Conservation (phyloP, 1,140 invertebrate species). For the Eumaeus atala region DNA sequence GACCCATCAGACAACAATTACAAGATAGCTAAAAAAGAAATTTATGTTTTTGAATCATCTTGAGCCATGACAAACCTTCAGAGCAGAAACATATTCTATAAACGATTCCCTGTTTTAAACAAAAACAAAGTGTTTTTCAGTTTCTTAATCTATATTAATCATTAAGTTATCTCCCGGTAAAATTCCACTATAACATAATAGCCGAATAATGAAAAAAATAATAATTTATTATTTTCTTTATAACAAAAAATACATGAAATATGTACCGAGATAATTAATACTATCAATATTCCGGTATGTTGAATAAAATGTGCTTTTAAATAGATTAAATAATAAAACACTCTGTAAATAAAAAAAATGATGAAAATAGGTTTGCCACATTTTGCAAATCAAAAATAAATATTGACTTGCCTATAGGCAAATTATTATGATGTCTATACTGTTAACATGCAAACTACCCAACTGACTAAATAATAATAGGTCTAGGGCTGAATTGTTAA, state of each 20-base stretch:
- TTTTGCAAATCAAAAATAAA: slow-evolving; percentile 15
- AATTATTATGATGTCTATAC: neutral
- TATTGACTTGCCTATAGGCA: slow-evolving; percentile 10
- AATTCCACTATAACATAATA: neutral
- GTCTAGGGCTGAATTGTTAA: neutral
- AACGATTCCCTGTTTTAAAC: neutral
- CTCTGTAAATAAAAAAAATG: neutral
- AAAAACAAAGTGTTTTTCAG: slow-evolving; percentile 2
- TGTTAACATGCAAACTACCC: neutral
- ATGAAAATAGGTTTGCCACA: slow-evolving; percentile 2
- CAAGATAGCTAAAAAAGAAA: no score
- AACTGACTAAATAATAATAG: neutral
- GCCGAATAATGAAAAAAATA: neutral
- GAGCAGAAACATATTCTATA: no score
- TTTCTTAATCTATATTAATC: slow-evolving; percentile 2
- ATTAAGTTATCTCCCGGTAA: neutral
- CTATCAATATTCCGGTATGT: neutral
- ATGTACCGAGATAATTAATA: neutral
- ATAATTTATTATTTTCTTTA: neutral
- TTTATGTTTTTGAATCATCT: no score
- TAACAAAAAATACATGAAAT: neutral
- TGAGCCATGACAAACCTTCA: no score
- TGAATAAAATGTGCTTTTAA: neutral
- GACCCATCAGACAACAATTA: no score
- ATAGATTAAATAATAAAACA: slow-evolving; percentile 2